Conservation (phyloP, 2,113 vertebrate species). For the human (Homo sapiens) region GRCh38 chr2:41645001-41645500, state of each 20-base stretch:
- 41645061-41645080: neutral
- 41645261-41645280: neutral
- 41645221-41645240: neutral
- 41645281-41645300: neutral
- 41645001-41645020: neutral
- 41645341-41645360: neutral
- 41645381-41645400: neutral
- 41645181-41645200: neutral
- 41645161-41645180: neutral
- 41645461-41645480: neutral
- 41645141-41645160: neutral
- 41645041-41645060: constrained; percentile 6
- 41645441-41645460: neutral
- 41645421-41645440: neutral
- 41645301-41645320: neutral
- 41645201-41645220: neutral
- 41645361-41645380: neutral
- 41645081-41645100: neutral
- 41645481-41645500: neutral
- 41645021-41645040: neutral
- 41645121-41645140: neutral
- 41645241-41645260: neutral
- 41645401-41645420: neutral
- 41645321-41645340: neutral
- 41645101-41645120: neutral